Conservation (phyloP, 2,113 vertebrate genomes). For the Tychaedon coryphoeus region DNA sequence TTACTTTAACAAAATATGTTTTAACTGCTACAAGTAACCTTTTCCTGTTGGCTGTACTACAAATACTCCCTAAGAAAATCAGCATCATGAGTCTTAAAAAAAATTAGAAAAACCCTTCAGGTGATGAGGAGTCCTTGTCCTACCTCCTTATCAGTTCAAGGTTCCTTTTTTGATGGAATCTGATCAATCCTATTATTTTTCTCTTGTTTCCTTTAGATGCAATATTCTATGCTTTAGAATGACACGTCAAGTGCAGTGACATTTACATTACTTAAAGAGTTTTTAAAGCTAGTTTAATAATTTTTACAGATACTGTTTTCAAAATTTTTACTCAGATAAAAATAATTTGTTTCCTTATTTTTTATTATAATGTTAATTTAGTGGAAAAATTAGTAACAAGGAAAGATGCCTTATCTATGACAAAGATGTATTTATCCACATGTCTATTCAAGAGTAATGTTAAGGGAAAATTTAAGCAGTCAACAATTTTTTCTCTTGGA, state of each 20-base stretch:
- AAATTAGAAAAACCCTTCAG: neutral
- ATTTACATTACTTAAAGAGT: neutral
- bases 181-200: neutral
- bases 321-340: neutral
- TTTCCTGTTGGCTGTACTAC: neutral
- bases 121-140: neutral
- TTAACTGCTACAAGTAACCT: neutral
- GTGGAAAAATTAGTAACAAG: neutral
- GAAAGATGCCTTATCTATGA: neutral
- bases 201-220: neutral
- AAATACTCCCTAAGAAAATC: neutral
- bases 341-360: neutral
- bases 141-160: neutral
- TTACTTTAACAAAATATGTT: neutral
- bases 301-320: neutral
- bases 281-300: neutral
- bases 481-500: neutral
- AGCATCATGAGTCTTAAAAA: neutral
- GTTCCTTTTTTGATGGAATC: fast-evolving
- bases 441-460: neutral
- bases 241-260: neutral
- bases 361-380: neutral
- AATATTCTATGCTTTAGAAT: neutral
- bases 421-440: neutral
- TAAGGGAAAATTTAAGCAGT: neutral